phyloP scores from a whole-genome alignment of 2,888 invertebrate genomes.

The Pachymerium ferrugineum region DNA sequence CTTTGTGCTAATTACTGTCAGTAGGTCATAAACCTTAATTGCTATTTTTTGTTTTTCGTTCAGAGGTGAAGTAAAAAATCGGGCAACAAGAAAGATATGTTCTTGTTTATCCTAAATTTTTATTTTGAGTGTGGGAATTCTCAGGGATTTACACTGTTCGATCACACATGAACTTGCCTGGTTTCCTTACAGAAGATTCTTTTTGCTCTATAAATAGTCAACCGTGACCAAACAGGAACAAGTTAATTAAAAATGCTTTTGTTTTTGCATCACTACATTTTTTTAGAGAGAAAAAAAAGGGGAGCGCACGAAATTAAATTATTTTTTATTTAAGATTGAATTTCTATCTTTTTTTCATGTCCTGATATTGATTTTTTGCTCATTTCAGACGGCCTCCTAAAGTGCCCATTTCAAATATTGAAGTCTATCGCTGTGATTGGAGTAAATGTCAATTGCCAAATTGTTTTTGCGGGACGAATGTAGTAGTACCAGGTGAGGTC shows the following conservation, averaged over 20 bases:
- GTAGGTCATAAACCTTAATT: no score
- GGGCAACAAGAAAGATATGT: not conserved
- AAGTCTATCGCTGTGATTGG: not conserved
- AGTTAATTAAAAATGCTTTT: not conserved
- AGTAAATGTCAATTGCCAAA: not conserved
- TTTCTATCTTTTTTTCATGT: not conserved
- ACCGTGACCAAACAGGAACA: not conserved
- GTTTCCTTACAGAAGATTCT: not conserved
- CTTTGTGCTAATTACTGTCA: no score
- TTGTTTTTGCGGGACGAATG: constrained; percentile 24
- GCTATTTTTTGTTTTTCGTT: no score
- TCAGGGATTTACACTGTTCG: not conserved
- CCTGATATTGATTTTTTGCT: no score
- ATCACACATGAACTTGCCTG: not conserved
- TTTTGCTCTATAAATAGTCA: not conserved
- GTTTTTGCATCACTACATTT: not conserved
- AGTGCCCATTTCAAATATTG: no score
- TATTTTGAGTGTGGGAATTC: not conserved
- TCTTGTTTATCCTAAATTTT: not conserved
- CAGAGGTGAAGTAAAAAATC: not conserved
- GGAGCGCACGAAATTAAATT: no score
- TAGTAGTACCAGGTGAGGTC: constrained; percentile 4
- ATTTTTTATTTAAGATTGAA: not conserved
- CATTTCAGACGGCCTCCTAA: not conserved
- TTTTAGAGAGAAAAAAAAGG: not conserved